A percentile compares a stretch with the other conserved stretches of the same genome.
phyloP scores from a whole-genome alignment of 2,113 vertebrate genomes.

The Chinchilla lanigera region DNA sequence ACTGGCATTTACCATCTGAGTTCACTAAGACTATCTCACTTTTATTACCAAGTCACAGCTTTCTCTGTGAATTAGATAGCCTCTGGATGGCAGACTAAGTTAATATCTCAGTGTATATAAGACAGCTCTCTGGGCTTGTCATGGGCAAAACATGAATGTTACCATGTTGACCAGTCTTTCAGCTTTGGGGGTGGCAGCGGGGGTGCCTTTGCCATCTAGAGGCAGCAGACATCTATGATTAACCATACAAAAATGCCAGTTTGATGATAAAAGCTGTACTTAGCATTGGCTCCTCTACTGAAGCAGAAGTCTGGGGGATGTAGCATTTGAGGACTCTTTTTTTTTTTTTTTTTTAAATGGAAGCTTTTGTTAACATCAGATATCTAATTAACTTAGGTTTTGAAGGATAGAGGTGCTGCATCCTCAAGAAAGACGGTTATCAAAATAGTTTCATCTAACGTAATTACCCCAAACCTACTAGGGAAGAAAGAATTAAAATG shows the following conservation, averaged over 20 bases:
- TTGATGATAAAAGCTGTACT: conserved; percentile 79
- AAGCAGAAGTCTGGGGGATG: conserved; percentile 74
- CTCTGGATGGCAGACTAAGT: background rate
- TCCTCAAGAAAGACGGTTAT: conserved; percentile 76
- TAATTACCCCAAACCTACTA: conserved; percentile 63
- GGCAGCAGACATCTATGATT: conserved; percentile 79
- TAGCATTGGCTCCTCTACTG: conserved; percentile 69
- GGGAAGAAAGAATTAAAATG: conserved; percentile 62
- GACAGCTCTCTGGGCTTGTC: background rate
- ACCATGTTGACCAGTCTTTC: conserved; percentile 53
- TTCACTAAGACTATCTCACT: background rate
- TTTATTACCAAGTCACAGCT: background rate
- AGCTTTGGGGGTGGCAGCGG: conserved; percentile 47
- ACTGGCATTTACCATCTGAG: background rate
- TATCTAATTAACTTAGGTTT: conserved; percentile 82
- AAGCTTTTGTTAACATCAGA: conserved; percentile 80
- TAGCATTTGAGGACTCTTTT: conserved; percentile 61
- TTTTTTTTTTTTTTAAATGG: conserved; percentile 71
- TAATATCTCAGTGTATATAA: background rate
- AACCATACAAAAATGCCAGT: conserved; percentile 77
- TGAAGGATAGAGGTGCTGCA: conserved; percentile 65
- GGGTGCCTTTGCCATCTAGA: conserved; percentile 62
- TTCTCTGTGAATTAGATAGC: background rate
- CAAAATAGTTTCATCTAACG: conserved; percentile 70
- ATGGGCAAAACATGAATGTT: conserved; percentile 30